Evolutionary conservation across 1,140 invertebrate species (phyloP), one percentile per base, ranked within the genome.

Genomic region (Drosophila fuyamai): DNA sequence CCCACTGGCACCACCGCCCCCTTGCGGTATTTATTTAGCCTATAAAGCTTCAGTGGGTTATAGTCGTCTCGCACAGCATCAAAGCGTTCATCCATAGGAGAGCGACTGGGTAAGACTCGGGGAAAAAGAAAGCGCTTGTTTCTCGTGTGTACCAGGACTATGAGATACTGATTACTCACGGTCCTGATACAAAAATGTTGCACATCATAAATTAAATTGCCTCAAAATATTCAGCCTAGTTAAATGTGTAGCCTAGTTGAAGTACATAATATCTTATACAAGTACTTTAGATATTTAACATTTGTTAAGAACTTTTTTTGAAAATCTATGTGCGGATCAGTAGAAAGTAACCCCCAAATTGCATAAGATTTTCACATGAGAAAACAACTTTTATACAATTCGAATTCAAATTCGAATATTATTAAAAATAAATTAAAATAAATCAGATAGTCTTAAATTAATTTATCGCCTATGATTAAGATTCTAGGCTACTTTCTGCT

Each of bases 21-120:
- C 46, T 79, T 77, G 76, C 84, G 70, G 80, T 89, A 89, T 89
- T 89, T 89, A 89, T 84, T 84, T 89, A 84, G 84, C 84, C 84
- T 84, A 89, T 89, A 89, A 89, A 89, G 77, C 83, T 85, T 65
- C 83, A 82, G 75, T 85, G 75, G 83, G 79, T 79, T 76, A 79
- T 74, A 78, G 63, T 41, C 72, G 32, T 57, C 60, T 66, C 73
- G 60, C 73, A 77, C 74, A 77, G 63, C 73, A 61, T 68, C 74
- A 77, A 77, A 77, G 74, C 74, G 56, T 59, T 76, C 73, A 68
- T 57, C 56, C 57, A 55, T 46, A 56, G 56, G 16, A 79, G 18
- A 67, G 50, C 51, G 12, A 41, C 54, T 32, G 73, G 57, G 63
- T 80, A 47, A 78, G 51, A 56, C 46, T 47, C 27, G 38, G 61